Conservation (phyloP, 2,113 vertebrate genomes). For the Engraulis encrasicolus region DNA sequence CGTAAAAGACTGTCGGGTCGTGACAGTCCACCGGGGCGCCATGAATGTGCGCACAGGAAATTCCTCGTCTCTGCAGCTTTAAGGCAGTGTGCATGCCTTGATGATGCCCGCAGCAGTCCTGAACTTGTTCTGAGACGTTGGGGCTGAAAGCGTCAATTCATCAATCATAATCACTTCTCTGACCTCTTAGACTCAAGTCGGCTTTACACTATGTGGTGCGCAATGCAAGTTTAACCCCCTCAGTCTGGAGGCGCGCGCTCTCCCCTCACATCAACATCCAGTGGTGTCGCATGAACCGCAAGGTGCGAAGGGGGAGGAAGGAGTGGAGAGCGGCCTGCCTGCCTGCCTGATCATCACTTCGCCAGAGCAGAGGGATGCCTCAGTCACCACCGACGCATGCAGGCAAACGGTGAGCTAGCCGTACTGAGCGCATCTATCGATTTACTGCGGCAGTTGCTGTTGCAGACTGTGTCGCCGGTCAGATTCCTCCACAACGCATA, state of each 20-base stretch:
- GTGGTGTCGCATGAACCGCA: background rate
- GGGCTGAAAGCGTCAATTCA: slow-evolving; percentile 8
- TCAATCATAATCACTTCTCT: slow-evolving; percentile 10
- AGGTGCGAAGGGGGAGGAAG: background rate
- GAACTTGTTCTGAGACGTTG: slow-evolving; percentile 39
- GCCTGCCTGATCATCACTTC: too few species aligned
- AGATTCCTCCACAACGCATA: background rate
- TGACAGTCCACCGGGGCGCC: slow-evolving; percentile 12
- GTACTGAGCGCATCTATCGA: slow-evolving; percentile 31
- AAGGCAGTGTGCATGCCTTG: slow-evolving; percentile 49
- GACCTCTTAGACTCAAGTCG: background rate
- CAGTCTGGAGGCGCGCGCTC: background rate
- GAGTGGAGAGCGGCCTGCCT: slow-evolving; percentile 6
- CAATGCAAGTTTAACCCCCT: background rate
- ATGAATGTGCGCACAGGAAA: background rate
- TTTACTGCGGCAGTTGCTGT: slow-evolving; percentile 37
- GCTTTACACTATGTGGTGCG: background rate
- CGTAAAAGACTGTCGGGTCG: background rate
- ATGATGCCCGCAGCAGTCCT: slow-evolving; percentile 51
- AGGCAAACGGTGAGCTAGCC: slow-evolving; percentile 26
- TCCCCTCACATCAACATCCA: background rate
- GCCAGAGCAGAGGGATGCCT: slow-evolving; percentile 4
- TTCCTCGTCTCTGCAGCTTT: slow-evolving; percentile 53
- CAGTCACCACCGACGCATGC: slow-evolving; percentile 15
- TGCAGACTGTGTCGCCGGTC: background rate